phyloP scores from a whole-genome alignment of 2,888 invertebrate species.

The Desoria tigrina region DNA sequence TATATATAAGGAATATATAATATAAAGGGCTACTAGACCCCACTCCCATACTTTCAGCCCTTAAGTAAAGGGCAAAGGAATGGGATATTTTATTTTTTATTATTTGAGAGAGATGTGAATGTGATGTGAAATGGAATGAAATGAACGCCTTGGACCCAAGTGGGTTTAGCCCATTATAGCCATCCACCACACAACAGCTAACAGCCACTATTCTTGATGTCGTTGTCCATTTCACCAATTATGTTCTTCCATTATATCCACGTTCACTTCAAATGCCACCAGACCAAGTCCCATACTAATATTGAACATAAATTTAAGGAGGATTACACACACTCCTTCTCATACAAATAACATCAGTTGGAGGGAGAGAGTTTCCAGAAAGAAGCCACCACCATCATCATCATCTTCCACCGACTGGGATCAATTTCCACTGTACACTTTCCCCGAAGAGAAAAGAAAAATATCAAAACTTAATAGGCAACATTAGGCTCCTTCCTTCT shows the following conservation, averaged over 20 bases:
- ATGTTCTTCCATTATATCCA: slow-evolving; percentile 23
- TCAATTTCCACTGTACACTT: neutral
- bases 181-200: slow-evolving; percentile 15
- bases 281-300: slow-evolving; percentile 9
- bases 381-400: neutral
- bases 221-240: slow-evolving; percentile 36
- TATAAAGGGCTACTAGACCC: neutral
- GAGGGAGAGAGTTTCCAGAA: too few species aligned
- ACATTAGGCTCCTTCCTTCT: neutral
- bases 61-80: slow-evolving; percentile 2
- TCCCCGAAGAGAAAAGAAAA: neutral
- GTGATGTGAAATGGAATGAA: slow-evolving; percentile 28
- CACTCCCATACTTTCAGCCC: neutral
- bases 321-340: slow-evolving; percentile 15
- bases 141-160: slow-evolving; percentile 27
- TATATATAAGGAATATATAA: neutral
- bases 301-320: slow-evolving; percentile 18
- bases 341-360: slow-evolving; percentile 14
- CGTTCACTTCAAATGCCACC: slow-evolving; percentile 13
- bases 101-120: slow-evolving; percentile 24
- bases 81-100: slow-evolving; percentile 23
- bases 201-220: slow-evolving; percentile 14
- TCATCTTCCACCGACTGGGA: neutral
- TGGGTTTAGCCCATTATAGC: slow-evolving; percentile 20
- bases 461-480: slow-evolving; percentile 6